Conservation (phyloP, 2,888 invertebrate genomes). For the Lysandra coridon region DNA sequence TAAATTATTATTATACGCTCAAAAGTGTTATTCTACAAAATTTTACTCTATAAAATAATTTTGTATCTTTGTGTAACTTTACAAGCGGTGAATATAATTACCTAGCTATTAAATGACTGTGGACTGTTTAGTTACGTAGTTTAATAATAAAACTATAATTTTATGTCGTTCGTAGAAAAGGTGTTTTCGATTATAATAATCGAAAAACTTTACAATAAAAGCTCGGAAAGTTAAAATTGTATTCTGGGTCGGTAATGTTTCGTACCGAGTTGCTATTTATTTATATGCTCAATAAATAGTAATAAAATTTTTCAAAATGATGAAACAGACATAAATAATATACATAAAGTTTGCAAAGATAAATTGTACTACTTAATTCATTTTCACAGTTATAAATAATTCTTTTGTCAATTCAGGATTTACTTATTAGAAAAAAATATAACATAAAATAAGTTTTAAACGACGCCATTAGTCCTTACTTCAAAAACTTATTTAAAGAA, state of each 20-base stretch:
- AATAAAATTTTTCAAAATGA: not conserved
- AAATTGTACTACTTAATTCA: conserved; percentile 9
- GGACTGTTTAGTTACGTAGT: not conserved
- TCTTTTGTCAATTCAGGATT: not conserved
- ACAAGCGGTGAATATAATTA: conserved; percentile 16
- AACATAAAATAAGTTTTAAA: not conserved
- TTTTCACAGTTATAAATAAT: not conserved
- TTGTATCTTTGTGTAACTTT: conserved; percentile 19
- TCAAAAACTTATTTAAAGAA: not conserved
- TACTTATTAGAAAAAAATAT: not conserved
- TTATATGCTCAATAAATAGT: not conserved
- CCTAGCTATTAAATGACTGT: conserved; percentile 7
- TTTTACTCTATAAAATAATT: not conserved
- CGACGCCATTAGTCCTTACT: not conserved
- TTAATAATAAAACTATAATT: not conserved
- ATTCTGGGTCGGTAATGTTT: not conserved
- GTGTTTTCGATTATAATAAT: not conserved
- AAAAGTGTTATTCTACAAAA: not conserved
- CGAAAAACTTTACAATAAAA: not conserved
- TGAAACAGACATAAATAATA: not conserved
- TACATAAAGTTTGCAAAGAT: not conserved
- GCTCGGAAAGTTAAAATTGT: not conserved
- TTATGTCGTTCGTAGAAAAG: not conserved
- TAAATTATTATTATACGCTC: not conserved
- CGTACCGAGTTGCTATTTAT: not conserved